Base-by-base conservation (phyloP, 53 echinoderm and acorn worm genomes). In the Astropecten irregularis region DNA sequence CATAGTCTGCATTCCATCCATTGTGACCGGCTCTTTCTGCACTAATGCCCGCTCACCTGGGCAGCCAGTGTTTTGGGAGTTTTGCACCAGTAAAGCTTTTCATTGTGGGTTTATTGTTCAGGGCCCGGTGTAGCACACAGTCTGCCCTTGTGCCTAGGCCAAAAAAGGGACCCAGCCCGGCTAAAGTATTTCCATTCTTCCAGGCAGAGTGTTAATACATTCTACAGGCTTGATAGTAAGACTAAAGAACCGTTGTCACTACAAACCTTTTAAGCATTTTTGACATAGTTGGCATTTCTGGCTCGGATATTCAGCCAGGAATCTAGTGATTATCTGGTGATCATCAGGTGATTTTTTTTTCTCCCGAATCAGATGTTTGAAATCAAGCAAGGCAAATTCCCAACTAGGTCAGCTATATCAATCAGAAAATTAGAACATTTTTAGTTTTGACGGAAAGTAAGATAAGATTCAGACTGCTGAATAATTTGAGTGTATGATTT, bases 11-110 rank as follows among this genome's bases (percentile, higher is more conserved):
- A 77, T 77, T 26, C 63, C n/a, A 32, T 19, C 46, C 28, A 51
- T 79, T 79, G 79, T 79, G 18, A 0, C 15, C 3, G 1, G 7
- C 21, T 27, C 46, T 42, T 42, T 68, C 7, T 29, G 10, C 34
- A 28, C 40, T 62, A 61, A 62, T 62, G 31, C 60, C 27, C n/a
- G 62, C 9, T 62, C 79, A 79, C 79, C 79, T 76, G 76, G 76
- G 57, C 57, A 29, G 52, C 36, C 9, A 20, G 37, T 52, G 53
- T 34, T 35, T 76, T 19, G n/a, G n/a, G 47, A 58, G 40, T 30
- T 51, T 21, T 46, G 47, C 29, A 79, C 62, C 74, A 44, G 48
- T 62, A 79, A 42, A 76, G 23, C 57, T 38, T 36, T 39, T 30
- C 40, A 36, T 76, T 76, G 76, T 71, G 44, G 4, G 9, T 52